Base-by-base conservation (phyloP, 2,797 vertebrate genomes). In the Enteromius thamalakanensis region DNA sequence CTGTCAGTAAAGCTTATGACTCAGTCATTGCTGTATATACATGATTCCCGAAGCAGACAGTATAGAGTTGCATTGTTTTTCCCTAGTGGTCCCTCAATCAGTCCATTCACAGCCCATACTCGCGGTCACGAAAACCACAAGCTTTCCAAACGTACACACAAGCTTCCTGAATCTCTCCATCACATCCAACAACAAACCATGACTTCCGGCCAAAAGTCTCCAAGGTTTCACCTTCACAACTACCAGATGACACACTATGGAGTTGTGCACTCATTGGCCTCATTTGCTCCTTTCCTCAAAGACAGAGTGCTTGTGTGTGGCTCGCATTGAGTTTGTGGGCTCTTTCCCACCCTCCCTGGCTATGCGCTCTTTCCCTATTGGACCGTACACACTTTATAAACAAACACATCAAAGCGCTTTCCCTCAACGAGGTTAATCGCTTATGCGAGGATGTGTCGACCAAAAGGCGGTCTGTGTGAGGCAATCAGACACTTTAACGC, bases 361-460 rank as follows among this genome's bases (percentile, higher is more conserved):
- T 32, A 3, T 68, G 9, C 3, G 14, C 8, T 9, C 12, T 53
- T 19, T 83, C 34, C 71, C 60, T 29, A n/a, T 51, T 83, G 49
- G 64, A 68, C 49, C 11, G 1, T 69, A 76, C 49, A 69, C 19
- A 60, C 37, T 76, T 55, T 26, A 60, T 47, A 69, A 83, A 70
- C 74, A 83, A 82, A 79, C 70, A 82, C 21, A 68, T 82, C 74
- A 86, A 86, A 82, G 49, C 9, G 70, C 32, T 0, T 40, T 82
- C 45, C 74, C 75, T 78, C 75, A 84, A 84, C 37, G 62, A 86
- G 82, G 82, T 84, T 81, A 84, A 84, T 82, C 64, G 77, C 51
- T 69, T 75, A 80, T 80, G 42, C 42, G 21, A 11, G 32, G 14
- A 45, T 64, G 58, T 40, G 60, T 67, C 81, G 45, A 82, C 81